A percentile compares a stretch with the other conserved stretches of the same genome.
These are phyloP conservation scores for Bergia puertoricense DNA, from an alignment of 92 coral and sea anemone genomes.

Conservation along the genomic window DNA sequence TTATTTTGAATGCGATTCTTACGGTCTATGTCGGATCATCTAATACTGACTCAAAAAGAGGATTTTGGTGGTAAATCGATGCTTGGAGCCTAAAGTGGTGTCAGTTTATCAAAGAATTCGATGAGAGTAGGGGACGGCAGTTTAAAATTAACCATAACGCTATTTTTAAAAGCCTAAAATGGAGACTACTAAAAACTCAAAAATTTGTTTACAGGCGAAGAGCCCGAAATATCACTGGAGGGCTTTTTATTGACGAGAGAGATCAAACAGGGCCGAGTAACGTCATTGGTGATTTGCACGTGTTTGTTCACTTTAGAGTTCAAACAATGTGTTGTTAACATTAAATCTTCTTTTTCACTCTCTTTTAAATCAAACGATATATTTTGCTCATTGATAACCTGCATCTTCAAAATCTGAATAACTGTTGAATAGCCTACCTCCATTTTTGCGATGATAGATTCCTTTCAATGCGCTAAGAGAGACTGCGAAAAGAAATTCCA, in stretches of 20 bases:
- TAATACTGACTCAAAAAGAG: background rate
- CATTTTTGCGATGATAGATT: background rate
- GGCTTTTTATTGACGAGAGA: background rate
- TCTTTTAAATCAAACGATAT: background rate
- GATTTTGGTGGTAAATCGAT: background rate
- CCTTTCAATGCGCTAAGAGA: constrained; percentile 11
- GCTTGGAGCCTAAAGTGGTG: background rate
- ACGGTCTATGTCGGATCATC: background rate
- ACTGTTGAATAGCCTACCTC: background rate
- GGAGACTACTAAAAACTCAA: background rate
- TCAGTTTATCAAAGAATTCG: background rate
- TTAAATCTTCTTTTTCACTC: background rate
- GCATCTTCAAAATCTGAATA: background rate
- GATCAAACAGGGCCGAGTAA: background rate
- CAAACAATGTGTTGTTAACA: background rate
- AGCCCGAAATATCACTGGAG: background rate
- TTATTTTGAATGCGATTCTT: no score
- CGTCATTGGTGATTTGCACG: background rate
- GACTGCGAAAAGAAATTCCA: constrained; percentile 7
- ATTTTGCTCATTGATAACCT: background rate
- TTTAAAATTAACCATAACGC: background rate
- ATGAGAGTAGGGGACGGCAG: background rate
- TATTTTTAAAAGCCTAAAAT: background rate
- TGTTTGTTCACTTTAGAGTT: background rate
- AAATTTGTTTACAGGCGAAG: constrained; percentile 4